Evolutionary conservation across 2,888 invertebrate species (phyloP).

Genomic region (Altica lythri): DNA sequence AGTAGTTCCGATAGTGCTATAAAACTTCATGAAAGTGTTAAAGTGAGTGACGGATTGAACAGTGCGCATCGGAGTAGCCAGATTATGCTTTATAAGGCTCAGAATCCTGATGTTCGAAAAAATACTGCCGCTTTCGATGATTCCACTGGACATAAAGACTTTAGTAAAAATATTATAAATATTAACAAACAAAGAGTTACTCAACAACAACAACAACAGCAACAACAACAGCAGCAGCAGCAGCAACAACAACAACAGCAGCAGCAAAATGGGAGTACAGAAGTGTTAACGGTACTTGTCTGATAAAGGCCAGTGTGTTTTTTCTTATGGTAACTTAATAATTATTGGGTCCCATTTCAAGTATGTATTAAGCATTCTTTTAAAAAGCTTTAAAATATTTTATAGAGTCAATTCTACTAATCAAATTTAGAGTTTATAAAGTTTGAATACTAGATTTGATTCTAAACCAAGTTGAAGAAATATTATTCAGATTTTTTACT

Average conservation of each 20-base stretch:
- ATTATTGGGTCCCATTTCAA: no score
- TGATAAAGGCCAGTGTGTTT: constrained; percentile 56
- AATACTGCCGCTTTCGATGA: constrained; percentile 72
- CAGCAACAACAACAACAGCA: constrained; percentile 10
- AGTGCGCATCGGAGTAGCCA: constrained; percentile 63
- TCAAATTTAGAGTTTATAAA: no score
- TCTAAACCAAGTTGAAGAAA: no score
- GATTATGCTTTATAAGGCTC: constrained; percentile 79
- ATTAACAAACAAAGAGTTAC: constrained; percentile 58
- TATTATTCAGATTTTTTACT: no score
- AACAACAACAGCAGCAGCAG: constrained; percentile 38
- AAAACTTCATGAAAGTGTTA: constrained; percentile 49
- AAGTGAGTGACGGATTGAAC: constrained; percentile 53
- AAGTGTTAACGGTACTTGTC: constrained; percentile 64
- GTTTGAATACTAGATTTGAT: no score
- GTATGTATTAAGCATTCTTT: no score
- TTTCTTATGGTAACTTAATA: no score
- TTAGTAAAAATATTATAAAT: constrained; percentile 75
- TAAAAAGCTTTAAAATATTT: no score
- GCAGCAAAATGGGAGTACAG: constrained; percentile 51
- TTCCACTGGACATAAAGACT: constrained; percentile 69
- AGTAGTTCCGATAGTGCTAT: constrained; percentile 51
- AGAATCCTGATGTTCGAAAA: constrained; percentile 82
- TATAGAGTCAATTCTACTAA: no score
- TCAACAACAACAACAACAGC: constrained; percentile 41